Percentiles rank a stretch among this genome's conserved stretches.
Conservation (phyloP, 2,113 vertebrate species). For the Oncorhynchus gorbuscha region DNA sequence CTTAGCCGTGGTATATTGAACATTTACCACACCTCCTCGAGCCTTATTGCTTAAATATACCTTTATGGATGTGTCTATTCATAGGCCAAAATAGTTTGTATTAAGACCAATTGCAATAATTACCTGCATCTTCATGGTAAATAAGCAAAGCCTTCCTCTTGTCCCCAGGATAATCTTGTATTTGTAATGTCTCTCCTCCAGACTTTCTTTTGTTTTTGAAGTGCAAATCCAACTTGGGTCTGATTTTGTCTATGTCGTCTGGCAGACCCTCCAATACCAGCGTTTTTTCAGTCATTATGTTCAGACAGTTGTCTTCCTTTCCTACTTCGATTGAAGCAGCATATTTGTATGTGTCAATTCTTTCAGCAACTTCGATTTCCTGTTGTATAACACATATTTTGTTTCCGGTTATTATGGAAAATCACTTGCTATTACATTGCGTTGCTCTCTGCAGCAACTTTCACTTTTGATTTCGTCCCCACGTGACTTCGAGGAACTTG, state of each 20-base stretch:
- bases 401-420: background rate
- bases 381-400: too few species aligned
- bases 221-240: slow-evolving; percentile 42
- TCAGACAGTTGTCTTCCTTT: too few species aligned
- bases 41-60: too few species aligned
- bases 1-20: too few species aligned
- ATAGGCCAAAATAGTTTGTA: too few species aligned
- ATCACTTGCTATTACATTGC: background rate
- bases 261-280: slow-evolving; percentile 52
- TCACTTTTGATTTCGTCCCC: slow-evolving; percentile 29
- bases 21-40: too few species aligned
- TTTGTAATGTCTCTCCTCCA: slow-evolving; percentile 47
- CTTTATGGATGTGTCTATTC: too few species aligned
- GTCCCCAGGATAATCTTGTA: slow-evolving; percentile 41
- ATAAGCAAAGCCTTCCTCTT: slow-evolving; percentile 46
- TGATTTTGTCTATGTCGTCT: slow-evolving; percentile 22
- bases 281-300: slow-evolving; percentile 22
- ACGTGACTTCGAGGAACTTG: slow-evolving; percentile 24
- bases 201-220: slow-evolving; percentile 60
- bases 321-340: too few species aligned
- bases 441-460: background rate
- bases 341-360: too few species aligned
- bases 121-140: slow-evolving; percentile 44
- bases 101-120: background rate
- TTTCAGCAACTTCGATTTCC: too few species aligned